phyloP scores from a whole-genome alignment of 2,113 vertebrate genomes.

The Camelus dromedarius region DNA sequence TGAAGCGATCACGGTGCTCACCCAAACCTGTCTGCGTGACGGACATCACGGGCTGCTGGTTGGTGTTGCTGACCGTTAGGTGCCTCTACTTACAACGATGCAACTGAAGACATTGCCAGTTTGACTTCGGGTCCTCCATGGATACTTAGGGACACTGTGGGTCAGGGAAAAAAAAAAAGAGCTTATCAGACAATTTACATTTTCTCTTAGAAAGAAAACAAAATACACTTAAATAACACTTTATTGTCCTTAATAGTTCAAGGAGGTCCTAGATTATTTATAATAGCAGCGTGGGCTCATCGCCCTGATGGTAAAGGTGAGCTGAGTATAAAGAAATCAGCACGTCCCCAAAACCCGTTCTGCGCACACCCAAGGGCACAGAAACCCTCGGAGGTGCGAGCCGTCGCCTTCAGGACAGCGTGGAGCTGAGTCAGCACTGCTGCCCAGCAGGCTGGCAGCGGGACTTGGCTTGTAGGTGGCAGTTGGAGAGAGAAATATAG shows the following conservation, averaged over 20 bases:
- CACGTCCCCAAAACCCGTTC: neutral
- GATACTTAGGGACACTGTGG: neutral
- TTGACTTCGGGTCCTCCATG: neutral
- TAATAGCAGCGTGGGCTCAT: neutral
- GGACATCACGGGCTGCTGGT: no score
- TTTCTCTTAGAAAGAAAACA: neutral
- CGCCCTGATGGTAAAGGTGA: neutral
- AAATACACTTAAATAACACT: neutral
- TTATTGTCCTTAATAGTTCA: neutral
- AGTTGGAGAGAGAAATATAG: neutral
- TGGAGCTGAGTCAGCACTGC: neutral
- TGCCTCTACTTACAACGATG: neutral
- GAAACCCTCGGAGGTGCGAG: neutral
- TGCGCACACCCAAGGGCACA: neutral
- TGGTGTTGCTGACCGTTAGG: neutral
- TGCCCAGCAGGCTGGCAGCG: neutral
- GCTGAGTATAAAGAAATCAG: neutral
- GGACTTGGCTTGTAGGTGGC: neutral
- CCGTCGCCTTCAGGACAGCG: neutral
- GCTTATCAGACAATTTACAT: neutral
- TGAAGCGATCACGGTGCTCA: neutral
- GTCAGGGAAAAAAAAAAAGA: neutral
- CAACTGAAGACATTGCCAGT: neutral
- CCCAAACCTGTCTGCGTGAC: neutral
- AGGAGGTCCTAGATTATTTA: neutral